Evolutionary conservation across 2,888 invertebrate species (phyloP), one percentile per base, ranked within the genome.

Genomic region (Drosophila demipolita): DNA sequence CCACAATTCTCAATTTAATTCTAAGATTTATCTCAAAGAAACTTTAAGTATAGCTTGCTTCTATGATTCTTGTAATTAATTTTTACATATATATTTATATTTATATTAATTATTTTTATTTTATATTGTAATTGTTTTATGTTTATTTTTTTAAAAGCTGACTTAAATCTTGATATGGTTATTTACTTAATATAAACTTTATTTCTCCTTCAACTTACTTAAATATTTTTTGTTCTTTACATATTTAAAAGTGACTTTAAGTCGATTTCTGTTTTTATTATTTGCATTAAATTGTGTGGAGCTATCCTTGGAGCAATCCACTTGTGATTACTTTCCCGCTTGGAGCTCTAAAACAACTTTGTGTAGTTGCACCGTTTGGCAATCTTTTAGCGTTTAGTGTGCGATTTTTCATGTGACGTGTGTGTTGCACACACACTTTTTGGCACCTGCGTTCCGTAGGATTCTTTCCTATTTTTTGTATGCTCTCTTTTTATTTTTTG

Each of bases 361-460:
- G 52, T 59, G 33, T 48, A 64, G 62, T 66, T 71, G 62, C 62
- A 80, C 32, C 55, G 59, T 58, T 74, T 73, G 54, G 71, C 77
- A 76, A 85, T 87, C 81, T 89, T 87, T 83, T 74, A 69, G 75
- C 82, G 82, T 87, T 89, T 87, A 77, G 76, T 81, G 68, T 81
- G 87, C 67, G 87, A 89, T 85, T 87, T 85, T 89, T 83, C 87
- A 87, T 79, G 63, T 71, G 60, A 57, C 57, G 69, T 69, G 65
- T 83, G 77, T 63, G 60, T 33, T 84, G 68, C 79, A 87, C 68
- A 76, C 79, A 87, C 68, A 76, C 70, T 82, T 87, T 87, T 84
- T 87, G 83, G 79, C 83, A 84, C 86, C 88, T 86, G 81, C 64
- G 76, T 59, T 75, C 53, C 29, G 55, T 72, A 40, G 53, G 38